phyloP scores from a whole-genome alignment of 2,113 vertebrate genomes.

The Festucalex cinctus region DNA sequence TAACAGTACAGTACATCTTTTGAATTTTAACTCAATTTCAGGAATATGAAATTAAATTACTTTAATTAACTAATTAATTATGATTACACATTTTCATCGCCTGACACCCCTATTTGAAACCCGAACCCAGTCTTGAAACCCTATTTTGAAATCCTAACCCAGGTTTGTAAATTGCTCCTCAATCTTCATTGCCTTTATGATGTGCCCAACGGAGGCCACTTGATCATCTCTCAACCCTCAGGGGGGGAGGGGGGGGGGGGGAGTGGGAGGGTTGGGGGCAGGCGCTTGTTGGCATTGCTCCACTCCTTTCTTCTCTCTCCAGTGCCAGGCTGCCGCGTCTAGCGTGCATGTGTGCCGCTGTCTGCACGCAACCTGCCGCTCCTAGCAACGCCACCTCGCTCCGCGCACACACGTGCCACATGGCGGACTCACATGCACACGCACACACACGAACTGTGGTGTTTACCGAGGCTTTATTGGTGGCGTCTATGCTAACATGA shows the following conservation, averaged over 20 bases:
- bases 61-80: no score
- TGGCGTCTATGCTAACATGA: conserved; percentile 27
- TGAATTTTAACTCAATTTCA: no score
- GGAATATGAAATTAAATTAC: no score
- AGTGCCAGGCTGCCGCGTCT: conserved; percentile 61
- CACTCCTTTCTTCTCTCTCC: conserved; percentile 74
- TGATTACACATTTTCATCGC: no score
- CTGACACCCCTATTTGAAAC: no score
- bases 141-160: no score
- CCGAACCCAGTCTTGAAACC: no score
- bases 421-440: conserved; percentile 29
- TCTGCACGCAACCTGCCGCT: conserved; percentile 73
- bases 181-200: not conserved
- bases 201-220: not conserved
- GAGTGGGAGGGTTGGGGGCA: not conserved
- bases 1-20: no score
- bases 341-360: conserved; percentile 50
- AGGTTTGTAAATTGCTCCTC: not conserved
- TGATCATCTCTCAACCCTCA: conserved; percentile 47
- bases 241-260: not conserved
- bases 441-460: not conserved
- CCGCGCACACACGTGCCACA: conserved; percentile 52
- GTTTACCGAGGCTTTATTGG: conserved; percentile 33
- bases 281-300: conserved; percentile 76
- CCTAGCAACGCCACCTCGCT: conserved; percentile 75